Conservation (phyloP, 2,113 vertebrate genomes). For the Phyllostomus hastatus region DNA sequence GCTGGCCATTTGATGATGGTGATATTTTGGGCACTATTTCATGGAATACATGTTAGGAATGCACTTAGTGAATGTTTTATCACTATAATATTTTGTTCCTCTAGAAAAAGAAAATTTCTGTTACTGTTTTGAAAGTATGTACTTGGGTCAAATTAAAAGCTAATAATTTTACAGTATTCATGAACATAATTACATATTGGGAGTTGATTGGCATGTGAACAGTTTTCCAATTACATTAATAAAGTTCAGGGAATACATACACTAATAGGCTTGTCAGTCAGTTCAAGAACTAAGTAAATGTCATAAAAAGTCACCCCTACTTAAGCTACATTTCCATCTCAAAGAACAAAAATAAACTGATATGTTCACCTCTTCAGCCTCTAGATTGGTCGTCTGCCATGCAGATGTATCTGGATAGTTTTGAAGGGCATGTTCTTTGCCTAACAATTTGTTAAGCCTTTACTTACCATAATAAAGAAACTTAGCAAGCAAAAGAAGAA, state of each 20-base stretch:
- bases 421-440: not conserved
- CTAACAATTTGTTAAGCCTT: not conserved
- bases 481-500: not conserved
- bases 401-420: not conserved
- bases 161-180: slow-evolving; percentile 67
- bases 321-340: slow-evolving; percentile 52
- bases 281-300: slow-evolving; percentile 74
- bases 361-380: not conserved
- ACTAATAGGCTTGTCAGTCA: slow-evolving; percentile 74
- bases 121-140: slow-evolving; percentile 30
- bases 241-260: slow-evolving; percentile 72
- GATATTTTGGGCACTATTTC: not conserved
- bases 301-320: slow-evolving; percentile 65
- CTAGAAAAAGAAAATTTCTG: slow-evolving; percentile 3
- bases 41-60: not conserved
- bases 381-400: not conserved
- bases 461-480: slow-evolving; percentile 21
- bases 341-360: slow-evolving; percentile 4
- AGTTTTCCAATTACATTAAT: slow-evolving; percentile 74
- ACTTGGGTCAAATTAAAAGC: slow-evolving; percentile 50
- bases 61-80: not conserved
- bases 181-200: slow-evolving; percentile 69
- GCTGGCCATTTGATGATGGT: not conserved
- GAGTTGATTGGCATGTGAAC: slow-evolving; percentile 69
- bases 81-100: not conserved